Percentiles rank a stretch among this genome's conserved stretches.
These are phyloP conservation scores for Octodonta nipae DNA, from an alignment of 2,888 invertebrate genomes.

Conservation along the genomic window DNA sequence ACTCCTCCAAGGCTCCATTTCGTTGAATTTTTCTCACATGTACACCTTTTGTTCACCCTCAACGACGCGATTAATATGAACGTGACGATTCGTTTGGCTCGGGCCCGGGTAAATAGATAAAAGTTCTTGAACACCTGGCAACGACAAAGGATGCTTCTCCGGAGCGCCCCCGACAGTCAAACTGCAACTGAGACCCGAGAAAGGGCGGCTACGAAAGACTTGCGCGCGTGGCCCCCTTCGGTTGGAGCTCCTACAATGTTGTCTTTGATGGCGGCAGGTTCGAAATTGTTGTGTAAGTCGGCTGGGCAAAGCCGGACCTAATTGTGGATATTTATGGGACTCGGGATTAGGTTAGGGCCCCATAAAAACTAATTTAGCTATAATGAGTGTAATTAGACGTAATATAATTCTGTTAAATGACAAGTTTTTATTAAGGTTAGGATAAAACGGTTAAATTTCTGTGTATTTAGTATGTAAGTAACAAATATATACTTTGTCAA, in stretches of 20 bases:
- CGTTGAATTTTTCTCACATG: neutral
- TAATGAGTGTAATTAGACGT: too few species aligned
- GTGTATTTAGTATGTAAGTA: too few species aligned
- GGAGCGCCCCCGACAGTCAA: conserved; percentile 4
- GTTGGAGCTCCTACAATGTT: conserved; percentile 26
- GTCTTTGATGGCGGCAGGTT: conserved; percentile 19
- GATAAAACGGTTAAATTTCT: too few species aligned
- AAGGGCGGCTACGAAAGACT: conserved; percentile 32
- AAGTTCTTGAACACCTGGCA: conserved; percentile 17
- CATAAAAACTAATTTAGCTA: too few species aligned
- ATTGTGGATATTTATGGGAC: too few species aligned
- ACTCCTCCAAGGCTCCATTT: conserved; percentile 39
- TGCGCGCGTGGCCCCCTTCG: conserved; percentile 35
- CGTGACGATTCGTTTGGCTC: neutral
- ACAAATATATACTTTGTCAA: too few species aligned
- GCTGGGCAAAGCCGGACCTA: too few species aligned
- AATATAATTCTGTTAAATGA: too few species aligned
- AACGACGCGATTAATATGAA: neutral
- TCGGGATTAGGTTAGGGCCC: too few species aligned
- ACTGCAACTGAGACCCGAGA: conserved; percentile 5
- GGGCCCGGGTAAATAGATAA: neutral
- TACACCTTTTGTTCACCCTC: neutral
- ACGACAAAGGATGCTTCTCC: conserved; percentile 12
- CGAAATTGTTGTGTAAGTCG: conserved; percentile 16
- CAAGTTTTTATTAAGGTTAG: too few species aligned